Percentiles rank a stretch among this genome's conserved stretches.
Conservation (phyloP, 2,888 invertebrate genomes). For the Morpho helenor region DNA sequence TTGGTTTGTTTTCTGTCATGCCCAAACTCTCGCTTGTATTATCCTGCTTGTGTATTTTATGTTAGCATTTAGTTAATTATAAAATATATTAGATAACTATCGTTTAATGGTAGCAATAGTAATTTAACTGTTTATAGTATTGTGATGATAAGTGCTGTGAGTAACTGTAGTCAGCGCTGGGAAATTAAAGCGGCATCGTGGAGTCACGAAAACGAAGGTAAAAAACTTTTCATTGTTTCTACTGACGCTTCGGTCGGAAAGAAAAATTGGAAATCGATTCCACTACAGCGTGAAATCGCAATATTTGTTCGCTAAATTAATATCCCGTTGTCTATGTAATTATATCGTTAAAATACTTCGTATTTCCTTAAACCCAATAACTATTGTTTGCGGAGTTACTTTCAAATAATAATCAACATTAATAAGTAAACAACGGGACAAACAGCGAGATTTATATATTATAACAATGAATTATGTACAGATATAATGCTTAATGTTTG, state of each 20-base stretch:
- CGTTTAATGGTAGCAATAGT: slow-evolving; percentile 65
- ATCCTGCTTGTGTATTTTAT: slow-evolving; percentile 67
- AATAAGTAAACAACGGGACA: slow-evolving; percentile 7
- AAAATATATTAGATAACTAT: slow-evolving; percentile 46
- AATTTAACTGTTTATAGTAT: slow-evolving; percentile 59
- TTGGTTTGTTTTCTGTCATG: slow-evolving; percentile 77
- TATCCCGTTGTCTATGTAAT: not conserved
- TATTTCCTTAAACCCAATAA: too few species aligned
- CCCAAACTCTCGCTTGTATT: slow-evolving; percentile 63
- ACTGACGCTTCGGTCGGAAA: slow-evolving; percentile 45
- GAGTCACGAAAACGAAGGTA: slow-evolving; percentile 81
- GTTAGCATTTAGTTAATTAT: slow-evolving; percentile 44
- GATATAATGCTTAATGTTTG: not conserved
- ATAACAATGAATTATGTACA: not conserved
- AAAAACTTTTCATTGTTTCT: slow-evolving; percentile 67
- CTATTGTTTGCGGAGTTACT: too few species aligned
- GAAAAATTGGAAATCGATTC: slow-evolving; percentile 50
- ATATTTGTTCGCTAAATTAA: slow-evolving; percentile 2
- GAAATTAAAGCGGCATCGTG: slow-evolving; percentile 79
- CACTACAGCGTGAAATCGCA: slow-evolving; percentile 5
- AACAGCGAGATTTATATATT: not conserved
- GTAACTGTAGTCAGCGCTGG: slow-evolving; percentile 75
- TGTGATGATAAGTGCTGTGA: slow-evolving; percentile 79
- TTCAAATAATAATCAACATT: slow-evolving; percentile 1
- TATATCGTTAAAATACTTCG: too few species aligned